phyloP scores from a whole-genome alignment of 2,888 invertebrate species.

The Aleiodes alternator region DNA sequence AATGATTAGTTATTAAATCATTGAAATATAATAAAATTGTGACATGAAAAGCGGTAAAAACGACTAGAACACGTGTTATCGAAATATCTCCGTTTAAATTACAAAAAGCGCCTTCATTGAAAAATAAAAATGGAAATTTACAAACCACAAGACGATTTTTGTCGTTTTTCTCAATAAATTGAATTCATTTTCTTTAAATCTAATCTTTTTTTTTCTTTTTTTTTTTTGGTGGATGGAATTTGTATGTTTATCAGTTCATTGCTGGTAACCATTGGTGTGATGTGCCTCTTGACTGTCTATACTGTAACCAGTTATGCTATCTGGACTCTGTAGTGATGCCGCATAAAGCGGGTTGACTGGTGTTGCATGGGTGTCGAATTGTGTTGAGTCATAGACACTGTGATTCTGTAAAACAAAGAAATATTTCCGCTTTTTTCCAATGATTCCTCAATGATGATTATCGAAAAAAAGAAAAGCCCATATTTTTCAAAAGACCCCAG shows the following conservation, averaged over 20 bases:
- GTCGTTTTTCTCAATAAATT: not conserved
- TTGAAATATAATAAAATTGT: not conserved
- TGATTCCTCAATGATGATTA: constrained; percentile 41
- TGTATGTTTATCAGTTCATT: constrained; percentile 60
- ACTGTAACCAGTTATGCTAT: constrained; percentile 81
- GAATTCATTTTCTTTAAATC: not conserved
- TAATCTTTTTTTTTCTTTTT: too few species aligned
- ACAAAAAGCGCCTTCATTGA: not conserved
- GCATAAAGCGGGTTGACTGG: constrained; percentile 83
- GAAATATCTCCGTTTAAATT: not conserved
- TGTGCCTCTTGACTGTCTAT: constrained; percentile 73
- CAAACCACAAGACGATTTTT: constrained; percentile 9
- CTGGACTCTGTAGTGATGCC: constrained; percentile 84
- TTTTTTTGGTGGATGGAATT: constrained; percentile 33
- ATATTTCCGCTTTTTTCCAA: constrained; percentile 39
- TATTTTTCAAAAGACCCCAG: too few species aligned
- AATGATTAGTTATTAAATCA: not conserved
- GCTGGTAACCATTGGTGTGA: constrained; percentile 72
- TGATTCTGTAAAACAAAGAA: constrained; percentile 79
- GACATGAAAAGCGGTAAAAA: constrained; percentile 33
- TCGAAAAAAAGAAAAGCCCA: not conserved
- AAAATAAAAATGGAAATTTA: not conserved
- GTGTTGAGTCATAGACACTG: constrained; percentile 84
- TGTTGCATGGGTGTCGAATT: constrained; percentile 81
- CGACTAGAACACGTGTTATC: constrained; percentile 20